These are phyloP conservation scores for Notolepis coatsorum DNA, from an alignment of 2,797 vertebrate genomes.

Conservation along the genomic window DNA sequence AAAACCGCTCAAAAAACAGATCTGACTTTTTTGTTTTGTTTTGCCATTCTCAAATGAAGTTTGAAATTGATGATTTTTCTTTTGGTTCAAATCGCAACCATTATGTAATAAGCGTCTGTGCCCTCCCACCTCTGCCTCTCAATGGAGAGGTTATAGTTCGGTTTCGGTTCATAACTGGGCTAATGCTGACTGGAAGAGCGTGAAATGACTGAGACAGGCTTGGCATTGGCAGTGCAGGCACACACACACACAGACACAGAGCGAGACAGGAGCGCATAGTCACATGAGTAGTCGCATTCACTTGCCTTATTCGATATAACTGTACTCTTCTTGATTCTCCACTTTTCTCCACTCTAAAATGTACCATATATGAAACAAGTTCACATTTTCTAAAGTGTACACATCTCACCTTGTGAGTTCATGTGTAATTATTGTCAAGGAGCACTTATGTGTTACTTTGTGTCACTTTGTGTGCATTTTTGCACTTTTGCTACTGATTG, in stretches of 20 bases:
- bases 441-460: too few relatives aligned
- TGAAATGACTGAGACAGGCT: constrained; percentile 48
- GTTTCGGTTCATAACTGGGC: constrained; percentile 42
- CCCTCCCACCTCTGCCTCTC: constrained; percentile 41
- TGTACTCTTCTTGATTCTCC: constrained; percentile 1
- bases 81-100: constrained; percentile 21
- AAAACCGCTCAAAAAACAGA: background rate
- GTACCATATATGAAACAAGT: background rate
- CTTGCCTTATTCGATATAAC: constrained; percentile 11
- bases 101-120: constrained; percentile 52
- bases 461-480: too few relatives aligned
- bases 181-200: constrained; percentile 57
- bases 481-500: background rate
- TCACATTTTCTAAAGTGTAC: background rate
- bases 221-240: constrained; percentile 28
- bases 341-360: background rate
- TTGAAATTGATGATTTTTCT: constrained; percentile 3
- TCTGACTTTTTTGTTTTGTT: constrained; percentile 6
- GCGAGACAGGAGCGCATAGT: constrained; percentile 3
- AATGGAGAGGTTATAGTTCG: constrained; percentile 41
- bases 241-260: constrained; percentile 9
- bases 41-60: constrained; percentile 9
- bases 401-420: background rate
- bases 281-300: constrained; percentile 16
- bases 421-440: background rate